Evolutionary conservation across 2,797 vertebrate genomes (phyloP).

Genomic region (Phrynocephalus guinanensis): DNA sequence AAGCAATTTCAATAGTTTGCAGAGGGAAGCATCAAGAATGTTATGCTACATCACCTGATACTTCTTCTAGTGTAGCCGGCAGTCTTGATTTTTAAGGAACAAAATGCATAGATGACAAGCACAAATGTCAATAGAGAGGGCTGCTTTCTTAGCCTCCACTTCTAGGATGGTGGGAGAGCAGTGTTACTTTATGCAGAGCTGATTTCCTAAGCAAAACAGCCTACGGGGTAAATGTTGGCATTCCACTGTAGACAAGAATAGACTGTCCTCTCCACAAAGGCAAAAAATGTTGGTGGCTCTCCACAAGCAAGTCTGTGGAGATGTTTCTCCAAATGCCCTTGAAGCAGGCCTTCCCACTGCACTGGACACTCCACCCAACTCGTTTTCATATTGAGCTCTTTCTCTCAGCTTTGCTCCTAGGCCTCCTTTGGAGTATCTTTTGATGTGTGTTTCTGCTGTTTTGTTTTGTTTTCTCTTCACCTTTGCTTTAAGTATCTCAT

Average conservation of each 20-base stretch:
- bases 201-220: constrained; percentile 14
- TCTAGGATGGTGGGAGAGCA: background rate
- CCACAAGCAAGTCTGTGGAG: background rate
- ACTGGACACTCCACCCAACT: background rate
- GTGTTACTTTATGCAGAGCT: constrained; percentile 50
- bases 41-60: constrained; percentile 36
- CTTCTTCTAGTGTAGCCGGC: constrained; percentile 44
- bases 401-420: background rate
- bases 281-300: background rate
- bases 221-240: background rate
- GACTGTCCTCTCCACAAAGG: background rate
- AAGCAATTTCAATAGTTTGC: constrained; percentile 67
- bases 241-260: background rate
- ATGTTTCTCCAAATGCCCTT: background rate
- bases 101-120: background rate
- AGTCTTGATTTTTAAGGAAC: constrained; percentile 50
- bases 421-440: background rate
- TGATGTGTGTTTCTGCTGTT: background rate
- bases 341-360: background rate
- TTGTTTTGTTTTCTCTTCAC: background rate
- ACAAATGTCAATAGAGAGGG: background rate
- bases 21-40: constrained; percentile 53
- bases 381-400: background rate
- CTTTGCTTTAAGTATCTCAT: background rate
- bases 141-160: background rate